Base-by-base conservation (phyloP, 2,113 vertebrate genomes). In the Bagarius yarrelli region DNA sequence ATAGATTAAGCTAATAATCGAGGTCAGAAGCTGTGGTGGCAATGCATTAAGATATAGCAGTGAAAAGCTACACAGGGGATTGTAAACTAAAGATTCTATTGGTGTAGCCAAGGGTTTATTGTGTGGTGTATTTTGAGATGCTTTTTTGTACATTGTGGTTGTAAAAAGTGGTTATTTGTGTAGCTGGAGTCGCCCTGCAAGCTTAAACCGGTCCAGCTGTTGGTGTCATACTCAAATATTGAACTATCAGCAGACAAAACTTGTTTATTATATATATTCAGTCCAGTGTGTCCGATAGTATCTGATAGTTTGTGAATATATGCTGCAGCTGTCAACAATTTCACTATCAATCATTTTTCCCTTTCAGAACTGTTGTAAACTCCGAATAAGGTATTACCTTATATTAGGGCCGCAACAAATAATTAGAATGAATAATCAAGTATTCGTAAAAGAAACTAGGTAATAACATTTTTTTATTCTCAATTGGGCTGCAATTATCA, bases 381-480 rank as follows among this genome's bases (percentile, higher is more conserved):
- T 78, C 34, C 5, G 25, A 66, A 63, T 50, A 30, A 69, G 71
- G 47, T 69, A 59, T 57, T 72, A 34, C 21, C 44, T n/a, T n/a
- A n/a, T n/a, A n/a, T n/a, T n/a, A n/a, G n/a, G n/a, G n/a, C n/a
- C n/a, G n/a, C n/a, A n/a, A n/a, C n/a, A n/a, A n/a, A n/a, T n/a
- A n/a, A n/a, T n/a, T n/a, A n/a, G n/a, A n/a, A n/a, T n/a, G n/a
- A n/a, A n/a, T n/a, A n/a, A n/a, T n/a, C n/a, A n/a, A n/a, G n/a
- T n/a, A n/a, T n/a, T n/a, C n/a, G n/a, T n/a, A n/a, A n/a, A n/a
- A n/a, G n/a, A n/a, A n/a, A n/a, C n/a, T n/a, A n/a, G n/a, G n/a
- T n/a, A n/a, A n/a, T n/a, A n/a, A n/a, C n/a, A n/a, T n/a, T n/a
- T n/a, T n/a, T n/a, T n/a, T n/a, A n/a, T n/a, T n/a, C n/a, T n/a